These are phyloP conservation scores for Apoda limacodes DNA, from an alignment of 2,888 invertebrate genomes.

Conservation along the genomic window DNA sequence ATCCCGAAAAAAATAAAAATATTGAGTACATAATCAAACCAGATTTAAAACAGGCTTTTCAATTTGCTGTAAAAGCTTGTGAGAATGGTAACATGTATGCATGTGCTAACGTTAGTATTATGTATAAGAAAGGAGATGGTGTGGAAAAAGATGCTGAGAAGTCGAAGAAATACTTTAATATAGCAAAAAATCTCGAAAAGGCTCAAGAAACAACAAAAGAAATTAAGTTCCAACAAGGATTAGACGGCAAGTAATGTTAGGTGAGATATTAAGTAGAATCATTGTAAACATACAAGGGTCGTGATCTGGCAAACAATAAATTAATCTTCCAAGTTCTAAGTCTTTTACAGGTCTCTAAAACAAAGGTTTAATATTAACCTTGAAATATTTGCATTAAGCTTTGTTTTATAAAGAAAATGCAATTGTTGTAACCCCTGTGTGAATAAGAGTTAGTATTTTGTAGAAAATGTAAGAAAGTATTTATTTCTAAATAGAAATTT, in stretches of 20 bases:
- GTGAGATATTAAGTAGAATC: no score
- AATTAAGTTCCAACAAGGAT: conserved; percentile 69
- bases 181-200: conserved; percentile 78
- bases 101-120: conserved; percentile 90
- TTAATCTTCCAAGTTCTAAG: no score
- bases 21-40: conserved; percentile 69
- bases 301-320: no score
- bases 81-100: conserved; percentile 86
- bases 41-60: conserved; percentile 83
- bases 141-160: conserved; percentile 77
- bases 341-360: no score
- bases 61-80: conserved; percentile 83
- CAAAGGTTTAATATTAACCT: no score
- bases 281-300: no score
- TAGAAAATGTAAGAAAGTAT: no score
- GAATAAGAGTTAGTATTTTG: no score
- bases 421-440: no score
- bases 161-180: conserved; percentile 78
- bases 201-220: conserved; percentile 70
- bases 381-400: no score
- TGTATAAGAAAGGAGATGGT: conserved; percentile 89
- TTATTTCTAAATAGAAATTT: no score
- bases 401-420: no score
- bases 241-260: conserved; percentile 33
- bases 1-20: conserved; percentile 44